Conservation (phyloP, 2,888 invertebrate species). For the Nesidiocoris tenuis region DNA sequence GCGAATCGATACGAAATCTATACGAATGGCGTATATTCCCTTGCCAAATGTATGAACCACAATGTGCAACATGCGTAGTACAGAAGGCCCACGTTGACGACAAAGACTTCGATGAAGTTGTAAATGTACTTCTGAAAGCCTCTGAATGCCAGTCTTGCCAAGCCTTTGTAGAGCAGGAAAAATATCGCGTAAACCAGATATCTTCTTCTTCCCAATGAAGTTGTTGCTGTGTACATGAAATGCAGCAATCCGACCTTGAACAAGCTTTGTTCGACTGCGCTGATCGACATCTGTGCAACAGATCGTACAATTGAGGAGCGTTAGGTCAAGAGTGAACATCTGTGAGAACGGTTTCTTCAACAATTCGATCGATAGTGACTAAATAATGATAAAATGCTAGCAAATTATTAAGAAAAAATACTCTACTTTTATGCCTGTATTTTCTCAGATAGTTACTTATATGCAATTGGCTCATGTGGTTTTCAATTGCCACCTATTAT, state of each 20-base stretch:
- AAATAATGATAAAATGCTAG: too few species aligned
- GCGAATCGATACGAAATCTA: too few species aligned
- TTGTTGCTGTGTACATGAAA: slow-evolving; percentile 5
- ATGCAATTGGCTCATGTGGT: too few species aligned
- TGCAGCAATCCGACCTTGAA: slow-evolving; percentile 10
- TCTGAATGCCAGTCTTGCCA: background rate
- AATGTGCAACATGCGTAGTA: slow-evolving; percentile 14
- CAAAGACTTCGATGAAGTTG: background rate
- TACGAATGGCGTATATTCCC: too few species aligned
- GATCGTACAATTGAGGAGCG: too few species aligned
- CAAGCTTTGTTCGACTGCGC: background rate
- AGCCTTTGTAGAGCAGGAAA: slow-evolving; percentile 6
- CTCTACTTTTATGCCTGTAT: too few species aligned
- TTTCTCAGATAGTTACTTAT: too few species aligned
- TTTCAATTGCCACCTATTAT: too few species aligned
- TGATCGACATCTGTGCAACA: background rate
- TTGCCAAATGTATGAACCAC: slow-evolving; percentile 3
- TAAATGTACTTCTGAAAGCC: slow-evolving; percentile 1
- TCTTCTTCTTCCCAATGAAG: background rate
- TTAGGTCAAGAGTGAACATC: too few species aligned
- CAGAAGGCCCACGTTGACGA: background rate
- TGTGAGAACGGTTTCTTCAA: too few species aligned
- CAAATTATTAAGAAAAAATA: too few species aligned
- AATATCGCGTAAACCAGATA: slow-evolving; percentile 2
- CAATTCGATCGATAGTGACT: too few species aligned